These are phyloP conservation scores for Acanthisitta chloris DNA, from an alignment of 2,113 vertebrate genomes.

Conservation along the genomic window DNA sequence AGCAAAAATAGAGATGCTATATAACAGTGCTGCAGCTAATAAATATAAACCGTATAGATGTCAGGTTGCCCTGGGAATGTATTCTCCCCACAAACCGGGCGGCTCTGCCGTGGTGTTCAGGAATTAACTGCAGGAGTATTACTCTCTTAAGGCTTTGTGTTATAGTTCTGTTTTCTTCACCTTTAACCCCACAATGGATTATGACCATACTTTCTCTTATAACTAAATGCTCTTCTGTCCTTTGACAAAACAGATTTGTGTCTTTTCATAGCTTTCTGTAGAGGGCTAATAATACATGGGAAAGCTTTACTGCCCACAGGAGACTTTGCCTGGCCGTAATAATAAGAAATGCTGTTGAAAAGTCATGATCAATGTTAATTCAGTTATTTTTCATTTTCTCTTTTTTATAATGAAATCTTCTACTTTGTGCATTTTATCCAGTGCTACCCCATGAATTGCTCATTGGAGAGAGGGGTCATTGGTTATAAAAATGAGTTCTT, in stretches of 20 bases:
- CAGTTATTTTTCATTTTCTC: conserved; percentile 69
- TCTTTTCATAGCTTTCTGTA: conserved; percentile 68
- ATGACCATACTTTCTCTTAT: conserved; percentile 50
- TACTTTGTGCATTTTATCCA: conserved; percentile 65
- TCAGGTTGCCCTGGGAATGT: background rate
- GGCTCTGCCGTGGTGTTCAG: background rate
- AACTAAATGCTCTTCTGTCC: conserved; percentile 64
- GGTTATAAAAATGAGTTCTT: conserved; percentile 57
- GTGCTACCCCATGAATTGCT: conserved; percentile 37
- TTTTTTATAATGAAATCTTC: conserved; percentile 64
- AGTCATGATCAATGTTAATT: conserved; percentile 71
- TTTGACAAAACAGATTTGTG: conserved; percentile 71
- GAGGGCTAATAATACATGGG: conserved; percentile 59
- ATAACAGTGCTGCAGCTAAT: background rate
- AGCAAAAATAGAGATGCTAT: background rate
- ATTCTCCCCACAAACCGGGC: background rate
- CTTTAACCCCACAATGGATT: conserved; percentile 52
- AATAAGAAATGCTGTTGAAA: conserved; percentile 64
- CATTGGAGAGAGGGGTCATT: conserved; percentile 34
- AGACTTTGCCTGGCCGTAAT: conserved; percentile 37
- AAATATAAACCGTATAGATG: background rate
- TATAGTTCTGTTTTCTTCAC: conserved; percentile 63
- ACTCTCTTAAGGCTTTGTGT: conserved; percentile 36
- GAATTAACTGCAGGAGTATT: background rate
- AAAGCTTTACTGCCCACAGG: conserved; percentile 57